Base-by-base conservation (phyloP, 2,113 vertebrate species). In the Hucho hucho region DNA sequence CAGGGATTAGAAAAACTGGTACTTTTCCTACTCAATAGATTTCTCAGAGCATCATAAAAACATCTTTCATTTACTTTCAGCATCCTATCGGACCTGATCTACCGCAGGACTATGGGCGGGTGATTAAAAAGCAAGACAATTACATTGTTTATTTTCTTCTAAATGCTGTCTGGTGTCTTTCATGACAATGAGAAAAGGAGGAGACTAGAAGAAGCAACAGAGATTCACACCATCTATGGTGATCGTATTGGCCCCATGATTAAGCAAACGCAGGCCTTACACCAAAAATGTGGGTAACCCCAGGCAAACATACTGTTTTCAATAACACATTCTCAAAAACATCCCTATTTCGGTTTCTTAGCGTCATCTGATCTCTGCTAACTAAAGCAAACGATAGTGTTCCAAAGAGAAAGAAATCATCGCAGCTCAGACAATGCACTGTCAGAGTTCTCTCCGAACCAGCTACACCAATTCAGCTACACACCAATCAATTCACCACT, bases 41-140 rank as follows among this genome's bases (percentile, higher is more conserved):
- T 76, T 75, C 49, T 71, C 65, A 26, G 72, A 69, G 68, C 49
- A 1, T 78, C 73, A 53, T 49, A 76, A 82, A 74, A 65, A 76
- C 73, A 6, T 63, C 32, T 32, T 67, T 84, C 18, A 11, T 5
- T 43, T 56, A 68, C 69, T 73, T 67, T 1, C 49, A 32, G 67
- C 69, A 64, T 22, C 4, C 37, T n/a, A 13, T 73, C 59, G 24
- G 71, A 14, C 4, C 6, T 1, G 20, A 53, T 47, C 24, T 49
- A 18, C 25, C 32, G 43, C 9, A 71, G 4, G 64, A 70, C 28
- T 65, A 63, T 6, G 73, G 69, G 58, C 20, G n/a, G 20, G 20
- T 24, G 16, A 75, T 71, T 70, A 43, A 69, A 79, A 67, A 70
- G 13, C 53, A 56, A 24, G 58, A 61, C 58, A 11, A 24, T 22